Conservation (phyloP, 2,113 vertebrate species). For the Gila orcuttii region DNA sequence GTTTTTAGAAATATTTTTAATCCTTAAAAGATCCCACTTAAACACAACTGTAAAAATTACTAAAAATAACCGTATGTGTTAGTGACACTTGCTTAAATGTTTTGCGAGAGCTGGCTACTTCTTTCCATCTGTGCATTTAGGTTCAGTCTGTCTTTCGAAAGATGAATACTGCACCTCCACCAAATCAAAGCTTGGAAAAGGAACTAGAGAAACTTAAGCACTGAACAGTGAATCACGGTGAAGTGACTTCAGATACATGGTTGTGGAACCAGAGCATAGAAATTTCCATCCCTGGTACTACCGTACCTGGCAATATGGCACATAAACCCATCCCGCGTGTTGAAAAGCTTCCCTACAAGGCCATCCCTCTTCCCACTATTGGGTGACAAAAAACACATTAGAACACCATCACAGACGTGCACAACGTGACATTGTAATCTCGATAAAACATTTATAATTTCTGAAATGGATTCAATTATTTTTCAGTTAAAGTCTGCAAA, state of each 20-base stretch:
- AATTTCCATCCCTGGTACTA: background rate
- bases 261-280: background rate
- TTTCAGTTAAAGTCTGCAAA: background rate
- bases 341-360: slow-evolving; percentile 1
- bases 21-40: too few species aligned
- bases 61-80: too few species aligned
- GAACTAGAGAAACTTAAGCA: background rate
- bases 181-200: background rate
- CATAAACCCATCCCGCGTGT: background rate
- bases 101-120: background rate
- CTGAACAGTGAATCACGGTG: too few species aligned
- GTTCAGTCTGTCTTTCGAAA: background rate
- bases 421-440: background rate
- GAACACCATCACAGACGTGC: background rate
- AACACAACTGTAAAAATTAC: too few species aligned
- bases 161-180: background rate
- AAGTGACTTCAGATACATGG: background rate
- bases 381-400: background rate
- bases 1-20: too few species aligned
- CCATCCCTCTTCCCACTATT: background rate
- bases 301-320: background rate
- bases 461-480: background rate
- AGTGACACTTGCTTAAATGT: background rate
- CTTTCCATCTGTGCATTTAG: background rate
- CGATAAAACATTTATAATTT: background rate